phyloP scores from a whole-genome alignment of 2,797 vertebrate genomes.

The Melanotaenia parkinsoni region DNA sequence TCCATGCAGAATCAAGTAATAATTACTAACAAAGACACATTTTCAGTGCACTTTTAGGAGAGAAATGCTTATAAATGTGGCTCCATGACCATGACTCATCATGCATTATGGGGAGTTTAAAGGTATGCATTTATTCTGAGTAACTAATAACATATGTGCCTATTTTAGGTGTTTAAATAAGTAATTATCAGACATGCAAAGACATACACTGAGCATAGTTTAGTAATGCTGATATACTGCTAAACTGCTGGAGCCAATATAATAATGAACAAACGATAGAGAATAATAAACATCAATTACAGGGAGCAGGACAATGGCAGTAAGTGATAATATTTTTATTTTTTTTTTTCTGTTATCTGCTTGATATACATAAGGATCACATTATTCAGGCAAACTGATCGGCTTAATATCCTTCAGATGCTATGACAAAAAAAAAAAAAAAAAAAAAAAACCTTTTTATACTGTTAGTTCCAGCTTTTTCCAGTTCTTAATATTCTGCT shows the following conservation, averaged over 20 bases:
- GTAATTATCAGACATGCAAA: neutral
- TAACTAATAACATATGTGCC: neutral
- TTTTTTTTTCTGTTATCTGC: neutral
- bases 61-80: neutral
- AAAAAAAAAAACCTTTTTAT: neutral
- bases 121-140: neutral
- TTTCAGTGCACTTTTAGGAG: neutral
- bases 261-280: neutral
- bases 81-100: neutral
- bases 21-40: neutral
- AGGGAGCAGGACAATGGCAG: neutral
- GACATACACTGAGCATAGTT: neutral
- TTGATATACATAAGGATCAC: neutral
- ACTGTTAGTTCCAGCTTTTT: neutral
- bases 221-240: no score
- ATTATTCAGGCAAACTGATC: neutral
- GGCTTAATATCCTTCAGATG: neutral
- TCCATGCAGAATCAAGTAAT: neutral
- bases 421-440: no score
- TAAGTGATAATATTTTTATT: neutral
- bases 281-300: neutral
- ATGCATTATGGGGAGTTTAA: neutral
- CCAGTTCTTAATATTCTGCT: neutral
- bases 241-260: no score
- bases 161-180: neutral